A percentile compares a stretch with the other conserved stretches of the same genome.
These are phyloP conservation scores for Pandemis cinnamomeana DNA, from an alignment of 2,888 invertebrate genomes.

Conservation along the genomic window DNA sequence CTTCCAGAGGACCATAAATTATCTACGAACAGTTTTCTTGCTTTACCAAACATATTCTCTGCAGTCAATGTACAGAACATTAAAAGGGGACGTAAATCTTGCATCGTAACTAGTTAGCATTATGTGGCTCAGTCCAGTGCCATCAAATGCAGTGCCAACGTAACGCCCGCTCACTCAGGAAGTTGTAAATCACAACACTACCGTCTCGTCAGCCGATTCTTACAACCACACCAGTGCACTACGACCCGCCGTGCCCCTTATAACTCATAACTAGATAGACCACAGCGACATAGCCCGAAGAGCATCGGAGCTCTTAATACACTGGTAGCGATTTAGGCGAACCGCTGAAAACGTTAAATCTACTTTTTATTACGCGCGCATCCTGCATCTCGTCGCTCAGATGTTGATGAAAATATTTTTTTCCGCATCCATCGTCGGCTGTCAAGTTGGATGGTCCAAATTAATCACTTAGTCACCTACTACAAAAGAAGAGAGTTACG, in stretches of 20 bases:
- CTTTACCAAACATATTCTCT: constrained; percentile 14
- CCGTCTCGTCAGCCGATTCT: constrained; percentile 65
- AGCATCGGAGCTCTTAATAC: constrained; percentile 49
- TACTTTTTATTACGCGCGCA: constrained; percentile 71
- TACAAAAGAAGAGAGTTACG: constrained; percentile 29
- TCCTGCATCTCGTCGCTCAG: constrained; percentile 62
- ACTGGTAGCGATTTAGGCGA: constrained; percentile 56
- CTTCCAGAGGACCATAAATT: constrained; percentile 25
- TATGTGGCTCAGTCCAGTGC: constrained; percentile 38
- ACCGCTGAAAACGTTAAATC: constrained; percentile 72
- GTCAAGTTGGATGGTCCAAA: constrained; percentile 42
- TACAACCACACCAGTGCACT: constrained; percentile 54
- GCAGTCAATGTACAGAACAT: constrained; percentile 28
- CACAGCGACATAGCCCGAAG: constrained; percentile 20
- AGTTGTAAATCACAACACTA: constrained; percentile 76
- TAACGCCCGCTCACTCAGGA: constrained; percentile 67
- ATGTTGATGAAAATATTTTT: constrained; percentile 43
- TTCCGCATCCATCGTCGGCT: constrained; percentile 40
- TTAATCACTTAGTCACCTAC: constrained; percentile 42
- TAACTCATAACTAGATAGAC: constrained; percentile 41
- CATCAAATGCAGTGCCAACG: constrained; percentile 66
- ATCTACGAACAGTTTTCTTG: constrained; percentile 8
- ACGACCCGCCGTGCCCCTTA: constrained; percentile 50
- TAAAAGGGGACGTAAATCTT: constrained; percentile 38
- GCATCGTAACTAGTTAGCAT: constrained; percentile 34